Evolutionary conservation across 1,140 invertebrate genomes (phyloP).

Genomic region (Triops cancriformis): DNA sequence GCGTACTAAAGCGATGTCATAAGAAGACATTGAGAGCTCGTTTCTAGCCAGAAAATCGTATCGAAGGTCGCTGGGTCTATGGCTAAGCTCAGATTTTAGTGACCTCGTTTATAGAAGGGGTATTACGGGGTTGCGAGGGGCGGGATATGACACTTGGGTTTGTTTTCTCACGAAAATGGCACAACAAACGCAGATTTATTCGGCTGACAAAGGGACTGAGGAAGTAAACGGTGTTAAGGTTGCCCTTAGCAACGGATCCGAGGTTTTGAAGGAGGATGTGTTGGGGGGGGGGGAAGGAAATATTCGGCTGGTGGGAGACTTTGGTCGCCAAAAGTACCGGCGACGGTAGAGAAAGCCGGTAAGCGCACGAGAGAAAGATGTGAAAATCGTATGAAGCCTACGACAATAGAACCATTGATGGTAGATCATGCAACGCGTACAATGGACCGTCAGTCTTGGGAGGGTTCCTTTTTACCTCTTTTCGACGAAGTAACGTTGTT

Average conservation of each 20-base stretch:
- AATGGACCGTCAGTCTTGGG: not conserved
- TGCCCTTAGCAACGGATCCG: not conserved
- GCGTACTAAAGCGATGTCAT: no score
- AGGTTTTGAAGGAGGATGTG: not conserved
- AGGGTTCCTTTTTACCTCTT: not conserved
- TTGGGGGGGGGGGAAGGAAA: not conserved
- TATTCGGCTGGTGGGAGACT: not conserved
- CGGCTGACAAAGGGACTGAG: not conserved
- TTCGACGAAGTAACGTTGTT: not conserved
- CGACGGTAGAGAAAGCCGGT: not conserved
- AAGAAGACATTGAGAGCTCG: no score
- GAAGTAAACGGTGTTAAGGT: constrained; percentile 5
- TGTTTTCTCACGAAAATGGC: not conserved
- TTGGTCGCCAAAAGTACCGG: not conserved
- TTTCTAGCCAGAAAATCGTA: not conserved
- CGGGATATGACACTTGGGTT: not conserved
- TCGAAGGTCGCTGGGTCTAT: not conserved
- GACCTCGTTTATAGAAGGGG: not conserved
- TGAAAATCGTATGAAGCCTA: not conserved
- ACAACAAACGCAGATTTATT: not conserved
- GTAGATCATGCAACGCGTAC: not conserved
- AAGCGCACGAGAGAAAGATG: constrained; percentile 9
- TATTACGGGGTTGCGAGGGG: not conserved
- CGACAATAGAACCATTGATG: constrained; percentile 10
- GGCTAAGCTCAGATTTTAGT: not conserved